Evolutionary conservation across 2,797 vertebrate species (phyloP).

Genomic region (Bufotes viridis): DNA sequence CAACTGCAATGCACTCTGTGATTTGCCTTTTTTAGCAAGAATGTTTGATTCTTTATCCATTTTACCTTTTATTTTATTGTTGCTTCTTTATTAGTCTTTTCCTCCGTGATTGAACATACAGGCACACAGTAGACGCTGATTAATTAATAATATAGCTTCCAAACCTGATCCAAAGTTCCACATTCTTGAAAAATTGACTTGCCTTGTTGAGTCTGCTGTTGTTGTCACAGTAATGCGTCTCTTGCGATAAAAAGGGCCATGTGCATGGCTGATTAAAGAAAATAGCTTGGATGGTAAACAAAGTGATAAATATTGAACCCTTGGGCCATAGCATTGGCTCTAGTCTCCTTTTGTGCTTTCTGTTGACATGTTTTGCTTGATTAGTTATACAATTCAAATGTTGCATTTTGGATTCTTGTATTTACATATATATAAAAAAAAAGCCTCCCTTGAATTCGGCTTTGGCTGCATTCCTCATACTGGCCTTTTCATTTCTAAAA

Average conservation of each 20-base stretch:
- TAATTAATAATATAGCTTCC: slow-evolving; percentile 70
- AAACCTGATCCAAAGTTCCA: slow-evolving; percentile 67
- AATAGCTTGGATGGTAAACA: slow-evolving; percentile 76
- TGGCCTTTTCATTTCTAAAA: slow-evolving; percentile 74
- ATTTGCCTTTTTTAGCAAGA: slow-evolving; percentile 81
- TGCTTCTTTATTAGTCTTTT: slow-evolving; percentile 69
- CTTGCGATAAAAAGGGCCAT: slow-evolving; percentile 72
- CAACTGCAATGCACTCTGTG: slow-evolving; percentile 74
- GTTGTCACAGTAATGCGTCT: slow-evolving; percentile 82
- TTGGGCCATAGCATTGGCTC: slow-evolving; percentile 63
- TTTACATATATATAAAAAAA: slow-evolving; percentile 60
- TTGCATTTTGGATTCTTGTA: slow-evolving; percentile 60
- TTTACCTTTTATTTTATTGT: slow-evolving; percentile 66
- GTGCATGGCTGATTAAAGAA: slow-evolving; percentile 76
- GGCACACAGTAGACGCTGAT: slow-evolving; percentile 58
- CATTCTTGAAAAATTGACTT: slow-evolving; percentile 69
- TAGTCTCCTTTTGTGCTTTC: slow-evolving; percentile 65
- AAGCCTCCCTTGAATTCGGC: slow-evolving; percentile 66
- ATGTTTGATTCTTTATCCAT: slow-evolving; percentile 75
- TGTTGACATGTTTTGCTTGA: slow-evolving; percentile 62
- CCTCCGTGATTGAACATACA: slow-evolving; percentile 63
- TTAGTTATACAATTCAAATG: slow-evolving; percentile 64
- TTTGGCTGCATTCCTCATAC: slow-evolving; percentile 69
- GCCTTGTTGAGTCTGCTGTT: slow-evolving; percentile 79
- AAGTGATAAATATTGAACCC: slow-evolving; percentile 78